Base-by-base conservation (phyloP, 2,113 vertebrate genomes). In the Perccottus glenii region DNA sequence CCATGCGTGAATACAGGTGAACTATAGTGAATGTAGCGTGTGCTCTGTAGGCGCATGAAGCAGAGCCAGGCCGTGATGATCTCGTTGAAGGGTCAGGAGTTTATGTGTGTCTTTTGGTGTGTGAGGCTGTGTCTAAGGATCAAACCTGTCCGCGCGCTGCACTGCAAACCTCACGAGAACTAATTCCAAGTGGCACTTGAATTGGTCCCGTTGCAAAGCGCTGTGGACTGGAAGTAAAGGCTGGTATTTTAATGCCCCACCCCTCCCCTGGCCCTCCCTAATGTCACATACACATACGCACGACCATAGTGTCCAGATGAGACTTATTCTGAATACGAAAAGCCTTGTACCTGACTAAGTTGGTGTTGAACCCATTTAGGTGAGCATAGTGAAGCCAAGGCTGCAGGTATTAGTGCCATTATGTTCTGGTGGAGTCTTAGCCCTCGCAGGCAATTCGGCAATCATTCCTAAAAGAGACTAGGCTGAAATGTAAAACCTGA, bases 171-270 rank as follows among this genome's bases (percentile, higher is more conserved):
- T 89, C 80, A 74, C 89, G 78, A 91, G 90, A 92, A 94, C 91
- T 93, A 93, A 95, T 93, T 94, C 91, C 91, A 93, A 95, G 92
- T 93, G 93, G 92, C 94, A 92, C 91, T 94, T 94, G 93, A 94
- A 93, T 92, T 89, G 91, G 92, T 94, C 92, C 90, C 80, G 89
- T 93, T 94, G 94, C 89, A 5, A 92, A 92, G 92, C 87, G 92
- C 93, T 64, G 87, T 94, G 93, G 93, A 94, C 93, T 94, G 94
- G 94, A 95, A 96, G 93, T 92, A 93, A 93, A 91, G 89, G 84
- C 86, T 89, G 90, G 91, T 93, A 93, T 94, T 94, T 94, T 90
- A 81, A 93, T 87, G 90, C 92, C 40, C 15, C 46, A 27, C 19
- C 19, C 10, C 86, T 88, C 84, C 87, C 79, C 81, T 40, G 47